phyloP scores from a whole-genome alignment of 2,797 vertebrate genomes.

The Thalassophryne amazonica region DNA sequence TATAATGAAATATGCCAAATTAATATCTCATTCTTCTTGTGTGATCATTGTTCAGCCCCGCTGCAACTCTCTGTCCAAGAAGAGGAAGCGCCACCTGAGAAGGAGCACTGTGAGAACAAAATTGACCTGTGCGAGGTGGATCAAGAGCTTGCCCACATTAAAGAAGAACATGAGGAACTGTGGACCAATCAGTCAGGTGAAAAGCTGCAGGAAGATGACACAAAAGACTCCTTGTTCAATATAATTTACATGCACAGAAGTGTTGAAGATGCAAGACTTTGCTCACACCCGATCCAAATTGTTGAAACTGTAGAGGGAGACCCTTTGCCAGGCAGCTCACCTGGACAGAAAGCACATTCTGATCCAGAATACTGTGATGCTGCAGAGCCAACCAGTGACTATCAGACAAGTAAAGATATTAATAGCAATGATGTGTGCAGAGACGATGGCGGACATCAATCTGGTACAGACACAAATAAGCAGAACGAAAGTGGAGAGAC shows the following conservation, averaged over 20 bases:
- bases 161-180: slow-evolving; percentile 31
- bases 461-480: not conserved
- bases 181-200: not conserved
- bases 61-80: not conserved
- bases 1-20: no score
- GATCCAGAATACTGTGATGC: not conserved
- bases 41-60: slow-evolving; percentile 2
- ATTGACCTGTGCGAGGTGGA: not conserved
- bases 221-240: slow-evolving; percentile 39
- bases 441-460: not conserved
- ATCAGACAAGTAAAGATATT: slow-evolving; percentile 10
- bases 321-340: slow-evolving; percentile 5
- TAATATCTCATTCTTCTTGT: not conserved
- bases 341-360: slow-evolving; percentile 4
- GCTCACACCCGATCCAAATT: not conserved
- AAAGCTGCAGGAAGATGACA: slow-evolving; percentile 11
- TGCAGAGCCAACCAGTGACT: slow-evolving; percentile 8
- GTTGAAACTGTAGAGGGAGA: not conserved
- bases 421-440: slow-evolving; percentile 16
- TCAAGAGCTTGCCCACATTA: not conserved
- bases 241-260: slow-evolving; percentile 34
- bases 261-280: not conserved
- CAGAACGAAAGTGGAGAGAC: not conserved
- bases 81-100: not conserved
- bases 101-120: not conserved